phyloP scores from a whole-genome alignment of 2,113 vertebrate species.

The Aplodontia rufa region DNA sequence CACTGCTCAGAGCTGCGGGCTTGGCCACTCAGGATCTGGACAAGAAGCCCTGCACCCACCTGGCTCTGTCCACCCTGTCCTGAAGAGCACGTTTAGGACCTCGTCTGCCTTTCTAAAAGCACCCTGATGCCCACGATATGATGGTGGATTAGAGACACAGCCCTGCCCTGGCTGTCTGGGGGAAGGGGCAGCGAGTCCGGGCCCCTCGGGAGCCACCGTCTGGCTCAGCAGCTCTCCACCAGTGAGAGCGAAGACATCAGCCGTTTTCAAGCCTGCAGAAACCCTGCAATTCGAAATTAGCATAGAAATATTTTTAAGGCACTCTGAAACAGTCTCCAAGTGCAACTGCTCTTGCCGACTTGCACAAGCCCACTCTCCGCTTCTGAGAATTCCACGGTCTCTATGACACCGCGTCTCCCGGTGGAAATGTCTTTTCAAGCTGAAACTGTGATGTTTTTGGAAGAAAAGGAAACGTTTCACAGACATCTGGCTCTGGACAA shows the following conservation, averaged over 20 bases:
- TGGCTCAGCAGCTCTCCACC: too few species aligned
- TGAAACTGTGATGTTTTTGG: neutral
- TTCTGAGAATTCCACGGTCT: neutral
- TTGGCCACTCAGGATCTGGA: too few species aligned
- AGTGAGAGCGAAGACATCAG: neutral
- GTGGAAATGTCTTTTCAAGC: neutral
- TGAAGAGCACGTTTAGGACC: too few species aligned
- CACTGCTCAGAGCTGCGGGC: too few species aligned
- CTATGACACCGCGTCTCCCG: neutral
- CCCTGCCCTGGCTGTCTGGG: too few species aligned
- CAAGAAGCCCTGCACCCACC: fast-evolving
- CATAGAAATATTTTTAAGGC: conserved; percentile 13
- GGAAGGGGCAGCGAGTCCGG: too few species aligned
- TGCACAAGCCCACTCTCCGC: neutral
- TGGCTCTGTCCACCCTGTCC: neutral
- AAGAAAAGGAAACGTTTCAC: neutral
- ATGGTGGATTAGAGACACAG: neutral
- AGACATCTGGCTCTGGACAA: neutral
- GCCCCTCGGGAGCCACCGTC: too few species aligned
- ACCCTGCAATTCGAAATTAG: conserved; percentile 12
- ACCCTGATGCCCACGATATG: neutral
- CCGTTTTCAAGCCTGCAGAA: neutral
- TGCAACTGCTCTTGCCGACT: neutral
- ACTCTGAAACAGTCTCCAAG: neutral
- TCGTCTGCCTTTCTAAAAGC: too few species aligned